Evolutionary conservation across 2,113 vertebrate species (phyloP).

Genomic region (Oreochromis niloticus): DNA sequence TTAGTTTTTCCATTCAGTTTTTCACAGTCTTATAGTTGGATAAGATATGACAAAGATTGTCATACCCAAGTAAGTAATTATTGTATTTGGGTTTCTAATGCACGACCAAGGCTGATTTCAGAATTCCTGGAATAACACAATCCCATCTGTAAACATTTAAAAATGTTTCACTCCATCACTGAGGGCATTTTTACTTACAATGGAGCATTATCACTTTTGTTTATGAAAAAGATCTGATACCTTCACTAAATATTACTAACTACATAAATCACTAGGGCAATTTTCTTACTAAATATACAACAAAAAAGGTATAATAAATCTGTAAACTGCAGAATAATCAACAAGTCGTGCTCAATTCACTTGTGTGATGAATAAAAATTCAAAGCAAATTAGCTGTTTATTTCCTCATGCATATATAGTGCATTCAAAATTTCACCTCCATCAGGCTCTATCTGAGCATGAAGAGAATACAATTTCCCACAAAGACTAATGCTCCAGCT

Average conservation of each 20-base stretch:
- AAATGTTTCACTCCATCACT: background rate
- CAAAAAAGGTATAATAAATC: conserved; percentile 13
- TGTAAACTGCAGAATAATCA: conserved; percentile 16
- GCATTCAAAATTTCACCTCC: conserved; percentile 44
- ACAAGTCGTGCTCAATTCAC: background rate
- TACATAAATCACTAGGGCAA: background rate
- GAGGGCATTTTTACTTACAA: background rate
- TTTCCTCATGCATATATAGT: conserved; percentile 22
- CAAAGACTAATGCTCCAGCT: conserved; percentile 14
- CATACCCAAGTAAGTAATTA: background rate
- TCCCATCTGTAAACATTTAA: background rate
- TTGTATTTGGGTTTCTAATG: background rate
- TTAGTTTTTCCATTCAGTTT: background rate
- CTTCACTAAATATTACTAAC: background rate
- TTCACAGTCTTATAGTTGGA: background rate
- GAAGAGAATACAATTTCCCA: conserved; percentile 39
- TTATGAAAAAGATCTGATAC: background rate
- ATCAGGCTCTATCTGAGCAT: conserved; percentile 27
- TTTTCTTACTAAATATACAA: background rate
- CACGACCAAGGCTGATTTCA: background rate
- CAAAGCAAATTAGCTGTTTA: conserved; percentile 41
- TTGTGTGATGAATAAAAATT: conserved; percentile 36
- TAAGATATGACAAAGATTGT: background rate
- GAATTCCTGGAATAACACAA: background rate
- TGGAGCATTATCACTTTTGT: background rate